A percentile compares a stretch with the other conserved stretches of the same genome.
Evolutionary conservation across 2,113 vertebrate genomes (phyloP).

Genomic region (Phrynosoma platyrhinos): DNA sequence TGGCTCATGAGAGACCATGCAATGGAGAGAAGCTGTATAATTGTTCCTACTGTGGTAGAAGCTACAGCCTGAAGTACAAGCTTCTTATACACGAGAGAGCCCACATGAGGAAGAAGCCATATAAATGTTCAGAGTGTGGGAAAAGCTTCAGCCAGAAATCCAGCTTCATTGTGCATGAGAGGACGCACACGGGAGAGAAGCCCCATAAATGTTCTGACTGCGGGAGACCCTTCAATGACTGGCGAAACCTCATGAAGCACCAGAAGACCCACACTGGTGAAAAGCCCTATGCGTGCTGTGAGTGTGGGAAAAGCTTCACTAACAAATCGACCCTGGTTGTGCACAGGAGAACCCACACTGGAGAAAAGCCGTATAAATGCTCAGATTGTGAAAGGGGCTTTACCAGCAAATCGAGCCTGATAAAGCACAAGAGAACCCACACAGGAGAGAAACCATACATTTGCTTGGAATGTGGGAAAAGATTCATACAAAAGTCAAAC

Average conservation of each 20-base stretch:
- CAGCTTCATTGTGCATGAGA: constrained; percentile 69
- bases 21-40: constrained; percentile 29
- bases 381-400: not conserved
- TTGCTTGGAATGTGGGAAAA: not conserved
- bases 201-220: constrained; percentile 72
- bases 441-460: not conserved
- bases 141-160: constrained; percentile 72
- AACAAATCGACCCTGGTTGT: constrained; percentile 67
- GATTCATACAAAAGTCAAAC: constrained; percentile 14
- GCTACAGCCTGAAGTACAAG: constrained; percentile 71
- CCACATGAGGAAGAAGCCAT: constrained; percentile 71
- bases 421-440: constrained; percentile 5
- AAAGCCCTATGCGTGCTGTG: constrained; percentile 69
- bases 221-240: constrained; percentile 69
- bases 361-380: not conserved
- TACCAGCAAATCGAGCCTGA: constrained; percentile 9
- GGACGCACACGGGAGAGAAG: constrained; percentile 62
- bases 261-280: constrained; percentile 72
- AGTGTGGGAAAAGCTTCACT: constrained; percentile 48
- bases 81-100: constrained; percentile 71
- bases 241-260: constrained; percentile 73
- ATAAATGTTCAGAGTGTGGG: constrained; percentile 66
- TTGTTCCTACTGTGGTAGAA: constrained; percentile 24
- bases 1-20: constrained; percentile 49
- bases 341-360: constrained; percentile 62